These are phyloP conservation scores for Drosophila baimaii DNA, from an alignment of 1,140 invertebrate species.

Conservation along the genomic window DNA sequence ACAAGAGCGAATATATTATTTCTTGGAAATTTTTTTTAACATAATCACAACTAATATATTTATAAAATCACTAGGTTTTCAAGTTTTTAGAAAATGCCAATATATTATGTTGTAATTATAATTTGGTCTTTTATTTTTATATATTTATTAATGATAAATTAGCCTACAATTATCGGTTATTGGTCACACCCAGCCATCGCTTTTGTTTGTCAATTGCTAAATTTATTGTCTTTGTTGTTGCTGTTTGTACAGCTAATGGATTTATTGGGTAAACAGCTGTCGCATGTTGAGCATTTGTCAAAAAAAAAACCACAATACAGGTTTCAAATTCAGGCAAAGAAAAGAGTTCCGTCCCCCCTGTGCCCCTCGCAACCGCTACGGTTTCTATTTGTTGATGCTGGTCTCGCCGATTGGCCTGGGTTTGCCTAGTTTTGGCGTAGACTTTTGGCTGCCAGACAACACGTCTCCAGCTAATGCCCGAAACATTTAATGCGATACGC, in stretches of 20 bases:
- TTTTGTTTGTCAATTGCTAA: slow-evolving; percentile 66
- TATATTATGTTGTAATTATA: too few relatives aligned
- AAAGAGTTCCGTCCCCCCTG: slow-evolving; percentile 35
- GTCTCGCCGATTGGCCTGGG: slow-evolving; percentile 13
- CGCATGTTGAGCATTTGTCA: slow-evolving; percentile 77
- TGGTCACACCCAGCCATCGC: slow-evolving; percentile 65
- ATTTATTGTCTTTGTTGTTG: slow-evolving; percentile 55
- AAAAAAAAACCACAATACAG: slow-evolving; percentile 70
- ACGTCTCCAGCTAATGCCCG: slow-evolving; percentile 44
- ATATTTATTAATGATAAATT: slow-evolving; percentile 61
- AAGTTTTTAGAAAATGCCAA: too few relatives aligned
- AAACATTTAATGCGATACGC: slow-evolving; percentile 6
- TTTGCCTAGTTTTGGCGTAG: slow-evolving; percentile 41
- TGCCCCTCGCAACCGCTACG: neutral
- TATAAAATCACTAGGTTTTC: neutral
- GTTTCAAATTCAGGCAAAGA: slow-evolving; percentile 52
- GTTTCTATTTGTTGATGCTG: slow-evolving; percentile 22
- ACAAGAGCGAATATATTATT: neutral
- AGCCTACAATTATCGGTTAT: slow-evolving; percentile 64
- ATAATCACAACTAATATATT: neutral
- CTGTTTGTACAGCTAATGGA: slow-evolving; percentile 78
- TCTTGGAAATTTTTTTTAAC: neutral
- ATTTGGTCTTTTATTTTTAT: too few relatives aligned
- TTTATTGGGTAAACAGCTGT: slow-evolving; percentile 81
- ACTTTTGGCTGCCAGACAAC: slow-evolving; percentile 54